phyloP scores from a whole-genome alignment of 2,797 vertebrate species.

The Enteromius afrohamiltoni region DNA sequence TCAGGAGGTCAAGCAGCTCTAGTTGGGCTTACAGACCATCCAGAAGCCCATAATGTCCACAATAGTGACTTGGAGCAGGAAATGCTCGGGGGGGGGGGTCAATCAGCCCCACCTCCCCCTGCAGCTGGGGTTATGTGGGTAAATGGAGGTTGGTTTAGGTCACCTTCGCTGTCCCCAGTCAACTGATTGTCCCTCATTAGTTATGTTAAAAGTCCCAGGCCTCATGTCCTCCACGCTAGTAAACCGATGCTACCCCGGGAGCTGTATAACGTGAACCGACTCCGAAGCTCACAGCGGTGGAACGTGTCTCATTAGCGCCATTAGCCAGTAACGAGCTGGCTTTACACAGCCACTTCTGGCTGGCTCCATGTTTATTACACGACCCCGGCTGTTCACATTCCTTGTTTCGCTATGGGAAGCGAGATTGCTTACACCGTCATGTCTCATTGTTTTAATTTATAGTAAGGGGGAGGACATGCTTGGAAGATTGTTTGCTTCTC shows the following conservation, averaged over 20 bases:
- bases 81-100: not conserved
- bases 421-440: constrained; percentile 68
- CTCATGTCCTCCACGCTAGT: constrained; percentile 64
- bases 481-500: constrained; percentile 37
- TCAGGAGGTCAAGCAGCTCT: constrained; percentile 1
- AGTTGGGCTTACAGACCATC: constrained; percentile 21
- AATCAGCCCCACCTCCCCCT: constrained; percentile 1
- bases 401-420: constrained; percentile 71
- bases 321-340: constrained; percentile 54
- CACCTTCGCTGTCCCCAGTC: constrained; percentile 63
- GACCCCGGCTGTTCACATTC: constrained; percentile 74
- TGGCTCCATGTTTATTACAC: constrained; percentile 73
- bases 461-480: constrained; percentile 21
- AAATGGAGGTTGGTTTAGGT: constrained; percentile 63
- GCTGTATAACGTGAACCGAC: constrained; percentile 57
- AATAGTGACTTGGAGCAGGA: constrained; percentile 23
- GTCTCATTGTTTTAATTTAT: constrained; percentile 68
- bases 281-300: not conserved
- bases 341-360: constrained; percentile 70
- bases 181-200: constrained; percentile 69
- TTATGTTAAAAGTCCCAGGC: constrained; percentile 61
- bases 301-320: constrained; percentile 48
- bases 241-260: constrained; percentile 68
- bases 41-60: constrained; percentile 11
- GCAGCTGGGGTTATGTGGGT: constrained; percentile 36